A percentile compares a stretch with the other conserved stretches of the same genome.
phyloP scores from a whole-genome alignment of 2,888 invertebrate genomes.

The Scaptomyza tumidula region DNA sequence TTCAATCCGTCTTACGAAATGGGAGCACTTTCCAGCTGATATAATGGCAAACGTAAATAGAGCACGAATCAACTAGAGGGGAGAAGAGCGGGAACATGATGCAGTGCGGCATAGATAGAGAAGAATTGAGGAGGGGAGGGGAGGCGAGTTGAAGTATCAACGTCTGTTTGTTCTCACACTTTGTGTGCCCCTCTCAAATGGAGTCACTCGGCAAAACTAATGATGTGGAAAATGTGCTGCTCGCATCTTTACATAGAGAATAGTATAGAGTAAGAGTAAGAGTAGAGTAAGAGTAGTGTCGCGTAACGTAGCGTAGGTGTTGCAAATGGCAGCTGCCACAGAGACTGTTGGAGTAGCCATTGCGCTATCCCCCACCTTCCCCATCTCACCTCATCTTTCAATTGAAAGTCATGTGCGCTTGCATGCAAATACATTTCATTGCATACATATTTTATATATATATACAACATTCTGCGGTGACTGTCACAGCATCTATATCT shows the following conservation, averaged over 20 bases:
- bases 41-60: conserved; percentile 70
- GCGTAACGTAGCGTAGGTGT: conserved; percentile 38
- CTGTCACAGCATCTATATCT: conserved; percentile 20
- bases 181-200: conserved; percentile 60
- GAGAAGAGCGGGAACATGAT: conserved; percentile 50
- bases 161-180: conserved; percentile 47
- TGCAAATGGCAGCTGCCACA: conserved; percentile 57
- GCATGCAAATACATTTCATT: conserved; percentile 41
- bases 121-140: not conserved
- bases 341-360: not conserved
- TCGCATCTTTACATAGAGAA: conserved; percentile 33
- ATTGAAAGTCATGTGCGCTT: conserved; percentile 47
- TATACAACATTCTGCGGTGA: conserved; percentile 29
- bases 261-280: not conserved
- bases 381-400: not conserved
- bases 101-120: conserved; percentile 31
- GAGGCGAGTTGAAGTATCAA: not conserved
- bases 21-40: conserved; percentile 34
- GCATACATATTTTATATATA: conserved; percentile 7
- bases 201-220: conserved; percentile 79
- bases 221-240: conserved; percentile 80
- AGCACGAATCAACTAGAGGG: conserved; percentile 54
- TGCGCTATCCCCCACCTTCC: not conserved
- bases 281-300: too few relatives aligned
- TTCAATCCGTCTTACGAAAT: conserved; percentile 54